These are phyloP conservation scores for Hycleus phaleratus DNA, from an alignment of 1,140 invertebrate genomes.

Conservation along the genomic window DNA sequence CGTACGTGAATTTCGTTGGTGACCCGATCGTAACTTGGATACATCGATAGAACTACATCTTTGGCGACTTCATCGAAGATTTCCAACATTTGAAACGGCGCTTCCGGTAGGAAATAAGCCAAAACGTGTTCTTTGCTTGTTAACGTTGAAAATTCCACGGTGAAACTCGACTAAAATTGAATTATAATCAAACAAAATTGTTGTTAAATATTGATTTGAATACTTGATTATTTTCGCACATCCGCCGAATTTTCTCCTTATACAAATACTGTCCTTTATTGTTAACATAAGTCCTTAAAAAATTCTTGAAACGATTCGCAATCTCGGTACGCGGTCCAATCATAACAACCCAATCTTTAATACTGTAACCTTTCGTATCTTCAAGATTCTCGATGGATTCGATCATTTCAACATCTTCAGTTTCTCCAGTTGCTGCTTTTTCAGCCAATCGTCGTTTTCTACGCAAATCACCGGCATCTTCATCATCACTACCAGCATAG, in stretches of 20 bases:
- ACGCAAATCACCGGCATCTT: conserved; percentile 46
- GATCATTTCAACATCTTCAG: conserved; percentile 76
- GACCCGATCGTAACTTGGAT: conserved; percentile 93
- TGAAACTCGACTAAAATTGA: conserved; percentile 66
- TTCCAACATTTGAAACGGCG: conserved; percentile 90
- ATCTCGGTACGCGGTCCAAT: conserved; percentile 94
- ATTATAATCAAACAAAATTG: background rate
- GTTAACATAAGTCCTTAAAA: conserved; percentile 84
- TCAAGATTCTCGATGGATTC: conserved; percentile 98
- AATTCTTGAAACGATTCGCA: conserved; percentile 93
- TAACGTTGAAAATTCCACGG: conserved; percentile 88
- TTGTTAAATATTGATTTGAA: background rate
- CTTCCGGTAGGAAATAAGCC: conserved; percentile 95
- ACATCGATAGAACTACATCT: conserved; percentile 89
- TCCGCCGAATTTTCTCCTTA: conserved; percentile 85
- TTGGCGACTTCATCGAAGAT: conserved; percentile 95
- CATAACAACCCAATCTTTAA: conserved; percentile 95
- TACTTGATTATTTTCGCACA: conserved; percentile 84
- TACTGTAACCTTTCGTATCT: conserved; percentile 85
- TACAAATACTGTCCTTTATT: conserved; percentile 83
- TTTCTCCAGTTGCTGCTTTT: conserved; percentile 73
- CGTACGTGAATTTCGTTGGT: conserved; percentile 88
- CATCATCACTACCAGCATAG: conserved; percentile 62
- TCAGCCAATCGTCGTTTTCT: conserved; percentile 74
- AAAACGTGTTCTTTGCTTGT: conserved; percentile 86